phyloP scores from a whole-genome alignment of 2,797 vertebrate genomes.

The Morelia viridis region DNA sequence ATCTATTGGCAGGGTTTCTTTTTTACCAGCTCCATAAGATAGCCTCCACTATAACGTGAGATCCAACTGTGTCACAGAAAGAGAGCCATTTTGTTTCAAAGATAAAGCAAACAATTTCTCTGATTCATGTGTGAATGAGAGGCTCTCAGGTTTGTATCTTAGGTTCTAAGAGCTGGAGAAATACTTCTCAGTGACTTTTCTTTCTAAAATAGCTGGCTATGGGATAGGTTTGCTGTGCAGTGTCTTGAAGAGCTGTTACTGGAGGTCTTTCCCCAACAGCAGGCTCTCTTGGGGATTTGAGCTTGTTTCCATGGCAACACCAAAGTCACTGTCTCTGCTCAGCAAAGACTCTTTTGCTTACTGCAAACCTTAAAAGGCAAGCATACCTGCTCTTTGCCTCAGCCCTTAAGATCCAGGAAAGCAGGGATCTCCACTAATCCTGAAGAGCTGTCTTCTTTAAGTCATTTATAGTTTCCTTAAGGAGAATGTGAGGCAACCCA shows the following conservation, averaged over 20 bases:
- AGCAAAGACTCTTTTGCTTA: not conserved
- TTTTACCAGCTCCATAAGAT: not conserved
- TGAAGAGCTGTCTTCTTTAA: not conserved
- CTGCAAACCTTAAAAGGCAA: slow-evolving; percentile 11
- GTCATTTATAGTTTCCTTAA: slow-evolving; percentile 1
- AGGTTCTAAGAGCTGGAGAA: not conserved
- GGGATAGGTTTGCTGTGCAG: slow-evolving; percentile 1
- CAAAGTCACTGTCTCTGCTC: slow-evolving; percentile 29
- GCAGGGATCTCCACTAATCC: slow-evolving; percentile 4
- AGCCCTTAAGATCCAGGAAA: slow-evolving; percentile 3
- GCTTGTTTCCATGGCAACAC: slow-evolving; percentile 58
- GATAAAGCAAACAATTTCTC: not conserved
- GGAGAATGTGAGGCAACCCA: not conserved
- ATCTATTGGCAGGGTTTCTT: not conserved
- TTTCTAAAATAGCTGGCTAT: slow-evolving; percentile 5
- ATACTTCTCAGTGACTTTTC: not conserved
- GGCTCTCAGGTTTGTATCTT: not conserved
- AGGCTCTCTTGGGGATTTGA: slow-evolving; percentile 25
- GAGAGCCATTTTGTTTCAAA: not conserved
- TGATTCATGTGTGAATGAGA: not conserved
- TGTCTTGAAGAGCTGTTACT: slow-evolving; percentile 9
- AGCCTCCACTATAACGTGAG: not conserved
- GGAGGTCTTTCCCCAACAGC: slow-evolving; percentile 11
- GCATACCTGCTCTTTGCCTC: slow-evolving; percentile 1
- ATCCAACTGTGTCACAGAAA: not conserved